phyloP scores from a whole-genome alignment of 2,888 invertebrate genomes.

The Peribatodes rhomboidaria region DNA sequence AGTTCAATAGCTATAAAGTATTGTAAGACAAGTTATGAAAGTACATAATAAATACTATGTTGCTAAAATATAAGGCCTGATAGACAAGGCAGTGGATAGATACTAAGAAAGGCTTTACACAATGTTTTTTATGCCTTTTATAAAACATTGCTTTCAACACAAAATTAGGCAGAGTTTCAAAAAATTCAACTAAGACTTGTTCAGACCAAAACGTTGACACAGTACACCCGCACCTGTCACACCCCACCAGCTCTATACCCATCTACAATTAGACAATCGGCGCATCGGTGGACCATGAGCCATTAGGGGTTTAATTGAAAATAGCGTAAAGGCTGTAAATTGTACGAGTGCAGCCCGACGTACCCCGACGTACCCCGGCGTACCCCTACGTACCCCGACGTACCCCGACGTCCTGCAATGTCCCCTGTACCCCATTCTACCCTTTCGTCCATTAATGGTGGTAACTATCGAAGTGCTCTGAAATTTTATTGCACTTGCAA shows the following conservation, averaged over 20 bases:
- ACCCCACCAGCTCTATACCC: constrained; percentile 53
- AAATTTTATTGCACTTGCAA: constrained; percentile 20
- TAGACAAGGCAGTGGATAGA: too few relatives aligned
- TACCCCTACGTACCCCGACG: background rate
- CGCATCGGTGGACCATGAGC: constrained; percentile 86
- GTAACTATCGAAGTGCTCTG: constrained; percentile 34
- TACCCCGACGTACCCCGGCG: constrained; percentile 22
- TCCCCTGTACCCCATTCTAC: constrained; percentile 31
- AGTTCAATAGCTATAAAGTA: too few relatives aligned
- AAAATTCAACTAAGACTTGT: too few relatives aligned
- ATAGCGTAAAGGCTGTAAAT: constrained; percentile 89
- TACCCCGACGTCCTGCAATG: constrained; percentile 34
- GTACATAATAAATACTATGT: too few relatives aligned
- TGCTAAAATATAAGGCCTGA: too few relatives aligned
- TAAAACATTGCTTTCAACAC: too few relatives aligned
- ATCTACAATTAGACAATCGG: constrained; percentile 82
- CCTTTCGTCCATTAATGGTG: constrained; percentile 29
- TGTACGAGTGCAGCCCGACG: constrained; percentile 72
- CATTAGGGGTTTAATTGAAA: constrained; percentile 90
- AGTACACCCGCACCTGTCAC: constrained; percentile 47
- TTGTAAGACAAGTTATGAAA: too few relatives aligned
- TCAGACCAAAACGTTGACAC: constrained; percentile 47
- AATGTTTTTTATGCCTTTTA: too few relatives aligned
- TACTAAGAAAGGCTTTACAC: too few relatives aligned
- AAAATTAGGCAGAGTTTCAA: too few relatives aligned